Conservation (phyloP, 2,113 vertebrate genomes). For the Phyllostomus discolor region DNA sequence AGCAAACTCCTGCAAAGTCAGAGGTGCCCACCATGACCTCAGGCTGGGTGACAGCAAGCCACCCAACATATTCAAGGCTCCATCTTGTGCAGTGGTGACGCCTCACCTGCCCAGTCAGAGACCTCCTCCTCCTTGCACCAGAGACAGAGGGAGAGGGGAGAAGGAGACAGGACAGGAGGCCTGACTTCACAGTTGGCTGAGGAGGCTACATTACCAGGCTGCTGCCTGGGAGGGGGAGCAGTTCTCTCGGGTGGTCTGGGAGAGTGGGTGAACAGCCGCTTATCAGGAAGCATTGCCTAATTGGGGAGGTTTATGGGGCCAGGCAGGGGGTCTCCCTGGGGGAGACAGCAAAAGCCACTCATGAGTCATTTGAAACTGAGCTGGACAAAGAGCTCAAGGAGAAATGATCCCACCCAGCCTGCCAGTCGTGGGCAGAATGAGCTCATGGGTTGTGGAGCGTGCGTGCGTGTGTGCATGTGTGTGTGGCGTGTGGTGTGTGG, state of each 20-base stretch:
- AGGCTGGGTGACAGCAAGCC: background rate
- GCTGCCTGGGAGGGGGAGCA: background rate
- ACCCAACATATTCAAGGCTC: background rate
- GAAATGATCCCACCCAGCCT: slow-evolving; percentile 56
- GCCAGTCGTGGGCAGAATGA: slow-evolving; percentile 55
- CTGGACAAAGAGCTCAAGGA: slow-evolving; percentile 49
- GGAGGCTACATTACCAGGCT: background rate
- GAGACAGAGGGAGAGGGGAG: background rate
- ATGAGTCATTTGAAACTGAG: slow-evolving; percentile 63
- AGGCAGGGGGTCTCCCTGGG: slow-evolving; percentile 36
- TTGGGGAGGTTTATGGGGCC: slow-evolving; percentile 43
- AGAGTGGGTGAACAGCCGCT: background rate
- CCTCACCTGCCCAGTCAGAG: background rate
- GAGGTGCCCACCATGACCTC: background rate
- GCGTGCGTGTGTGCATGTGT: background rate
- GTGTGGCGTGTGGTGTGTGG: background rate
- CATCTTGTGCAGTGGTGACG: background rate
- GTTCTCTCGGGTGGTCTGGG: slow-evolving; percentile 46
- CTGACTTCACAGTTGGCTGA: background rate
- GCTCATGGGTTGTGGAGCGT: slow-evolving; percentile 35
- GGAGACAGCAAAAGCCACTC: background rate
- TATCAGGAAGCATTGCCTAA: slow-evolving; percentile 59
- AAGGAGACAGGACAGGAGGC: background rate
- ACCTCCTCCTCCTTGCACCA: background rate
- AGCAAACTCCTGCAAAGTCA: background rate